phyloP scores from a whole-genome alignment of 2,888 invertebrate genomes.

The Maniola hyperantus region DNA sequence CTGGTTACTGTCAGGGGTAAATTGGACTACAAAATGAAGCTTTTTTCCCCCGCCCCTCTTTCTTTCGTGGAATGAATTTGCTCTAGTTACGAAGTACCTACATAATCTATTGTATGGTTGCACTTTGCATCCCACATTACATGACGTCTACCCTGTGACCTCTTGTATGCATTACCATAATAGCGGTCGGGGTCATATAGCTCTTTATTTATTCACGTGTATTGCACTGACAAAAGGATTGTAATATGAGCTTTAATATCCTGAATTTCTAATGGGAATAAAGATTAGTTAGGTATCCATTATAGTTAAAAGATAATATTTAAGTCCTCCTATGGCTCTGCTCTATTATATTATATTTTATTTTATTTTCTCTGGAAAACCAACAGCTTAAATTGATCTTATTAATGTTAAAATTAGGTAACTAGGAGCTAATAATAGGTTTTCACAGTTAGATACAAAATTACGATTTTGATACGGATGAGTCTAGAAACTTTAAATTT shows the following conservation, averaged over 20 bases:
- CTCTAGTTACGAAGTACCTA: background rate
- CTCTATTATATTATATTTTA: too few relatives aligned
- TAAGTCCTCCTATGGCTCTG: too few relatives aligned
- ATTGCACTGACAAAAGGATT: background rate
- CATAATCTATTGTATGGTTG: background rate
- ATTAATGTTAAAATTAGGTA: too few relatives aligned
- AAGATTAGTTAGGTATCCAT: background rate
- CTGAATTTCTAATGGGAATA: background rate
- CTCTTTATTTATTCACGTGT: constrained; percentile 27
- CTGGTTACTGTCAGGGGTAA: too few relatives aligned
- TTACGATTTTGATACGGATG: too few relatives aligned
- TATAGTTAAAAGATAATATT: background rate
- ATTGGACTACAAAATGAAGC: too few relatives aligned
- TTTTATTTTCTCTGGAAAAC: too few relatives aligned
- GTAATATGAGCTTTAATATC: background rate
- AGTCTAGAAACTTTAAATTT: too few relatives aligned
- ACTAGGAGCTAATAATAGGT: too few relatives aligned
- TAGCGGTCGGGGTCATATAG: constrained; percentile 22
- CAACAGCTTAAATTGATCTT: too few relatives aligned
- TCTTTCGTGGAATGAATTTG: constrained; percentile 7
- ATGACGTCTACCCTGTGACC: constrained; percentile 35
- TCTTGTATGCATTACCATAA: constrained; percentile 39
- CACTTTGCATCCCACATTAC: background rate
- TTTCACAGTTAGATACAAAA: too few relatives aligned
- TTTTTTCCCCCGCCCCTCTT: background rate